A percentile compares a stretch with the other conserved stretches of the same genome.
Evolutionary conservation across 2,113 vertebrate genomes (phyloP).

Genomic region (Diphyllodes magnificus): DNA sequence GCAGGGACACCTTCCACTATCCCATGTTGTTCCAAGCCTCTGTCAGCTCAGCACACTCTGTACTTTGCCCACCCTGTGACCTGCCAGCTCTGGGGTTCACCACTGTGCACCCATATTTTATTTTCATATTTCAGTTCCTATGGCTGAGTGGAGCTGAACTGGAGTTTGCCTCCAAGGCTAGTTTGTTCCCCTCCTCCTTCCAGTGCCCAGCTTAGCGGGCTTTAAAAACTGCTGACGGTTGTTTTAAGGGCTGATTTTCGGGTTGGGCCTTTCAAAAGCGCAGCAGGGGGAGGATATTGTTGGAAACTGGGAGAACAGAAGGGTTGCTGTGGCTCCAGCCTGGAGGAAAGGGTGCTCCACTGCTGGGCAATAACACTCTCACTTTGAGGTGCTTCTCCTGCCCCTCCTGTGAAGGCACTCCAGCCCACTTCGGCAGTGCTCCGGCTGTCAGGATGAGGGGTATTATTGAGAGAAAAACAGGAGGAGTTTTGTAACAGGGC

Average conservation of each 20-base stretch:
- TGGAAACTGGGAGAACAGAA: neutral
- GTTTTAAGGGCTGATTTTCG: neutral
- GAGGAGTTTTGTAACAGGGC: neutral
- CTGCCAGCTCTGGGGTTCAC: neutral
- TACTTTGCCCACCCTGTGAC: neutral
- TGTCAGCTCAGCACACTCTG: neutral
- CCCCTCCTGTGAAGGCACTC: neutral
- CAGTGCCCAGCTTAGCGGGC: neutral
- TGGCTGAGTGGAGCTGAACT: neutral
- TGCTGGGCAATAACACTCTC: neutral
- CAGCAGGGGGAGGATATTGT: neutral
- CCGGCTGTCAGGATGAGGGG: neutral
- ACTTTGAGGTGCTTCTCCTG: neutral
- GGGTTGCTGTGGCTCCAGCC: neutral
- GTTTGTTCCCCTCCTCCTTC: neutral
- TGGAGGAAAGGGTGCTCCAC: neutral
- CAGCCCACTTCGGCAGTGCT: rapidly evolving
- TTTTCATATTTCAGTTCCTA: neutral
- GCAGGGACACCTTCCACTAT: neutral
- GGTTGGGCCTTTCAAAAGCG: neutral
- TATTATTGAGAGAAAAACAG: rapidly evolving
- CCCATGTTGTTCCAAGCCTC: neutral
- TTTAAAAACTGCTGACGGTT: neutral
- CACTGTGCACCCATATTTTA: rapidly evolving
- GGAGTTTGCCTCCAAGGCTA: neutral